Evolutionary conservation across 2,113 vertebrate species (phyloP).

Genomic region (Sarotherodon lohbergeri): DNA sequence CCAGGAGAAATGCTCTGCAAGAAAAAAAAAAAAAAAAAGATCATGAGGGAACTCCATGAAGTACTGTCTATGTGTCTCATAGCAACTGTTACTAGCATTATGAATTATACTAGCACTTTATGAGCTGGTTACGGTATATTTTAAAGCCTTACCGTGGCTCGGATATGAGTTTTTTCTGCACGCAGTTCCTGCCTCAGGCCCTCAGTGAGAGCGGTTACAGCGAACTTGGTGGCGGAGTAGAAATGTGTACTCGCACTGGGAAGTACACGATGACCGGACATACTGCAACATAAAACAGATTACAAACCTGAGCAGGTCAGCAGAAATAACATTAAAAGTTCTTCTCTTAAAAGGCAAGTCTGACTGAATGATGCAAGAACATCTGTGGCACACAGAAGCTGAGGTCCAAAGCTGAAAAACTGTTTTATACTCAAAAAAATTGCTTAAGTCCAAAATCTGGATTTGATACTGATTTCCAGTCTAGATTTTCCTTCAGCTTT

Average conservation of each 20-base stretch:
- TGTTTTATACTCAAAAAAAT: neutral
- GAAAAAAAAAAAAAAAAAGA: neutral
- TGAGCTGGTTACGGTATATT: neutral
- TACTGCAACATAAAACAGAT: neutral
- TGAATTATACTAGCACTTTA: neutral
- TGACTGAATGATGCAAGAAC: neutral
- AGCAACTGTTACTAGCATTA: neutral
- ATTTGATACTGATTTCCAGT: neutral
- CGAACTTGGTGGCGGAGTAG: neutral
- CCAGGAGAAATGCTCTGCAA: conserved; percentile 21
- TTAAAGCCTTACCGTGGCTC: neutral
- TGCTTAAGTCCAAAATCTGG: neutral
- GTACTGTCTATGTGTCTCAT: neutral
- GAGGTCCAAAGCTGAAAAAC: neutral
- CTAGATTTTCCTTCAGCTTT: neutral
- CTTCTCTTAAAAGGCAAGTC: neutral
- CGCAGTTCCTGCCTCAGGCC: neutral
- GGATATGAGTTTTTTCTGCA: neutral
- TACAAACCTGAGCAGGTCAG: neutral
- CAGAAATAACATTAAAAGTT: neutral
- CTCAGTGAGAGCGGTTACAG: conserved; percentile 66
- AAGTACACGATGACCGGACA: neutral
- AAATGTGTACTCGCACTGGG: neutral
- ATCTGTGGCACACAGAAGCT: neutral
- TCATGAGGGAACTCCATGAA: neutral